Conservation (phyloP, 1,140 invertebrate genomes). For the Manduca sexta region DNA sequence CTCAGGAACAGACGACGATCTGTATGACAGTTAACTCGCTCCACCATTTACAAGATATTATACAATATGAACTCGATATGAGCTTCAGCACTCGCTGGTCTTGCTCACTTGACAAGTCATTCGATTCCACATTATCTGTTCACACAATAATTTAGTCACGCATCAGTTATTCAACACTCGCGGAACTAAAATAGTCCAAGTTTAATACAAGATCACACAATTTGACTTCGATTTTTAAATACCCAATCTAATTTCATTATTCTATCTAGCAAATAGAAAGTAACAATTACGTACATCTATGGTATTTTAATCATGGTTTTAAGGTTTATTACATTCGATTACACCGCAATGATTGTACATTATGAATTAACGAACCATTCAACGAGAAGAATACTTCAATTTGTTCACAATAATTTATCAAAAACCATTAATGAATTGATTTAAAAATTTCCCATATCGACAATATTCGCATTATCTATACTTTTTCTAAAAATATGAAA, state of each 20-base stretch:
- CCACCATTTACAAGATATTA: background rate
- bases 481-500: slow-evolving; percentile 62
- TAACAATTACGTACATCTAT: slow-evolving; percentile 71
- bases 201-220: slow-evolving; percentile 42
- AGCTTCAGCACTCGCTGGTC: too few species aligned
- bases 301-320: slow-evolving; percentile 45
- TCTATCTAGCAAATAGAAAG: slow-evolving; percentile 72
- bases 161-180: slow-evolving; percentile 4
- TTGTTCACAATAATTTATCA: slow-evolving; percentile 62
- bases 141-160: background rate
- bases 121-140: background rate
- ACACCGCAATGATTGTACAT: slow-evolving; percentile 60
- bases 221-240: slow-evolving; percentile 50
- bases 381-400: slow-evolving; percentile 56
- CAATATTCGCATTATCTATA: slow-evolving; percentile 49
- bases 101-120: too few species aligned
- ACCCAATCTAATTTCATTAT: slow-evolving; percentile 70
- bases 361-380: slow-evolving; percentile 57
- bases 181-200: slow-evolving; percentile 4
- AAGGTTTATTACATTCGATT: slow-evolving; percentile 59
- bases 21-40: slow-evolving; percentile 1
- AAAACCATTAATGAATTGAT: slow-evolving; percentile 39
- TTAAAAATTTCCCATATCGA: slow-evolving; percentile 41
- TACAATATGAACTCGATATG: too few species aligned
- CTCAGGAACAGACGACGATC: background rate